Evolutionary conservation across 2,113 vertebrate species (phyloP).

Genomic region (Leptodactylus fuscus): DNA sequence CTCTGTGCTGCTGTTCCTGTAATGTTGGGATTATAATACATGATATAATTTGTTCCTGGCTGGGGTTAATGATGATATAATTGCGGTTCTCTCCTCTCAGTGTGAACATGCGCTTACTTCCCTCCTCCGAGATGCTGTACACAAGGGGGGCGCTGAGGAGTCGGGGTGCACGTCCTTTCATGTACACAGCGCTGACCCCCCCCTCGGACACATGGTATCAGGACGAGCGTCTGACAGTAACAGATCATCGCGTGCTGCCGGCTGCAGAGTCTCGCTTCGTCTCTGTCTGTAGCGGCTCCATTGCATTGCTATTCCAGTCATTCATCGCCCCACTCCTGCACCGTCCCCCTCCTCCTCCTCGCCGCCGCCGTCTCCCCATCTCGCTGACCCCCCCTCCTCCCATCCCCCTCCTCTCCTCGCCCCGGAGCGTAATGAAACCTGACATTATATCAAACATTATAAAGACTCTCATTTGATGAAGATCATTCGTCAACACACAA

Average conservation of each 20-base stretch:
- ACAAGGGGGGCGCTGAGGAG: not conserved
- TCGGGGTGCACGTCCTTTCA: not conserved
- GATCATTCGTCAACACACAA: constrained; percentile 92
- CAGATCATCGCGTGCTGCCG: not conserved
- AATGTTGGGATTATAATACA: too few relatives aligned
- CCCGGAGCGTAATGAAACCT: constrained; percentile 89
- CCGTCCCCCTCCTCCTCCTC: not conserved
- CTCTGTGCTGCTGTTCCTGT: too few relatives aligned
- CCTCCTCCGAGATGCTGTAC: too few relatives aligned
- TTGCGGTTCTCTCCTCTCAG: too few relatives aligned
- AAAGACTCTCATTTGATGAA: constrained; percentile 94
- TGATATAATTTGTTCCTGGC: too few relatives aligned
- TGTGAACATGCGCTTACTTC: too few relatives aligned
- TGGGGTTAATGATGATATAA: too few relatives aligned
- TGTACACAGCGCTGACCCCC: too few relatives aligned
- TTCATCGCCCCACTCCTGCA: not conserved
- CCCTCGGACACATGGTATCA: not conserved
- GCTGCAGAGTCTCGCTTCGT: not conserved
- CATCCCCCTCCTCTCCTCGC: constrained; percentile 64
- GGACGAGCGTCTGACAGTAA: not conserved
- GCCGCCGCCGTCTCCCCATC: not conserved
- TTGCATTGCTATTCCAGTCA: constrained; percentile 1
- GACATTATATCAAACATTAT: constrained; percentile 99
- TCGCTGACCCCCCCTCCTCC: constrained; percentile 20
- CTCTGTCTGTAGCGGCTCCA: not conserved